Evolutionary conservation across 2,113 vertebrate genomes (phyloP).

Genomic region (Leptobrachium leishanense): DNA sequence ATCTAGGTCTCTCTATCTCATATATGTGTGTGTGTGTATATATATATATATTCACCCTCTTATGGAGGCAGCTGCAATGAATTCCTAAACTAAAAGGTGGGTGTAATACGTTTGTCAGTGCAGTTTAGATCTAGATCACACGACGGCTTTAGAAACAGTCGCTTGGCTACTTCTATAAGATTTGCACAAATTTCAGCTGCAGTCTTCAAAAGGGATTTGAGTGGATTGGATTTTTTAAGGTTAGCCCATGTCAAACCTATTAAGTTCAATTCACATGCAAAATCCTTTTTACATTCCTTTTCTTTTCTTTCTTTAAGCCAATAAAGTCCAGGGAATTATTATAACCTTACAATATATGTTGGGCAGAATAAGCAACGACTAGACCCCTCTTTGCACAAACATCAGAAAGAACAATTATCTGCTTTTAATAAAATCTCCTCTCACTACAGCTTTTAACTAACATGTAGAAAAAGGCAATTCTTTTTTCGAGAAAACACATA

Average conservation of each 20-base stretch:
- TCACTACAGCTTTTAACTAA: too few relatives aligned
- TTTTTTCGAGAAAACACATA: too few relatives aligned
- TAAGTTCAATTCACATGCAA: slow-evolving; percentile 76
- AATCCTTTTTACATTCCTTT: slow-evolving; percentile 64
- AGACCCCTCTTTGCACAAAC: slow-evolving; percentile 47
- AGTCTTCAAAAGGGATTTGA: slow-evolving; percentile 73
- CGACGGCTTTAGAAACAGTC: slow-evolving; percentile 52
- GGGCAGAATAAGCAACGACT: slow-evolving; percentile 52
- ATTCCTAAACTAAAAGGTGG: slow-evolving; percentile 51
- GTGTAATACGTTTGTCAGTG: slow-evolving; percentile 53
- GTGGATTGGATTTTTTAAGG: slow-evolving; percentile 78
- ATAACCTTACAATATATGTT: slow-evolving; percentile 58
- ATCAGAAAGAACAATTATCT: slow-evolving; percentile 54
- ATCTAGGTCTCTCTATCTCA: too few relatives aligned
- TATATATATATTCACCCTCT: too few relatives aligned
- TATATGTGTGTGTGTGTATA: too few relatives aligned
- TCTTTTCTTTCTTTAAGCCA: slow-evolving; percentile 57
- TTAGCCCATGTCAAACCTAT: slow-evolving; percentile 84
- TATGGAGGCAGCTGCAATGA: slow-evolving; percentile 8
- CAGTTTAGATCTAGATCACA: slow-evolving; percentile 49
- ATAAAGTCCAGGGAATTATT: slow-evolving; percentile 66
- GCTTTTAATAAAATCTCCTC: not conserved
- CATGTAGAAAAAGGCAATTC: too few relatives aligned
- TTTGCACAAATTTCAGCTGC: slow-evolving; percentile 68
- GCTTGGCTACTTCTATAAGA: slow-evolving; percentile 58